Evolutionary conservation across 92 coral and sea anemone species (phyloP), one percentile per base, ranked within the genome.

Genomic region (Hydrozoanthus gracilis): DNA sequence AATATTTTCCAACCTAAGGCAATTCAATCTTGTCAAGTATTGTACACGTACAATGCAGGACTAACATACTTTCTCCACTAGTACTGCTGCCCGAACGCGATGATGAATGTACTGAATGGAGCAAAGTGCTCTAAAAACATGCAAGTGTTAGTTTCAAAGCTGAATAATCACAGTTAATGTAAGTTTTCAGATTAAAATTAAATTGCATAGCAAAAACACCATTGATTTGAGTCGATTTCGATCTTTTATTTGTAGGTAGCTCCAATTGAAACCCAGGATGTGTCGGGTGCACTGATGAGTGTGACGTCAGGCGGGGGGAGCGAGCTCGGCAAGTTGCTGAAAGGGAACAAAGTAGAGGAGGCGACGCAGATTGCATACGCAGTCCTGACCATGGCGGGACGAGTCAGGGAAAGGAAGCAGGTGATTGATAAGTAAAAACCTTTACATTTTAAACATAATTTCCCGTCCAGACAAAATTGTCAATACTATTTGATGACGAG

Each of bases 331-430:
- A 61, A 50, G 44, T 89, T 89, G 18, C 83, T 93, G 8, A 61
- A 80, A 7, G 75, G 47, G 8, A 87, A 86, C 11, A 80, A 77
- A 20, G 79, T 88, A 3, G 94, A 93, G 51, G 73, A 82, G 44
- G 94, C 96, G 9, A 90, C 95, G 14, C 95, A 93, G 66, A 86
- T 89, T 83, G 95, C 96, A 1, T 86, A 89, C 55, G 87, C 96
- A 1, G 74, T 93, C 4, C 62, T 93, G 44, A 84, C 90, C 7
- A 91, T 92, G 80, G 95, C 83, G 4, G 87, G 83, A 60, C 83
- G 56, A 10, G 82, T 77, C 2, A 39, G 27, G 9, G 82, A 16
- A 2, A n/a, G 66, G 20, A 51, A 52, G 64, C 51, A 76, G 44
- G 64, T 9, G 14, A 76, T n/a, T 18, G 71, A 1, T 27, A 27